A percentile compares a stretch with the other conserved stretches of the same genome.
Conservation (phyloP, 2,888 invertebrate species). For the Melinaea menophilus region DNA sequence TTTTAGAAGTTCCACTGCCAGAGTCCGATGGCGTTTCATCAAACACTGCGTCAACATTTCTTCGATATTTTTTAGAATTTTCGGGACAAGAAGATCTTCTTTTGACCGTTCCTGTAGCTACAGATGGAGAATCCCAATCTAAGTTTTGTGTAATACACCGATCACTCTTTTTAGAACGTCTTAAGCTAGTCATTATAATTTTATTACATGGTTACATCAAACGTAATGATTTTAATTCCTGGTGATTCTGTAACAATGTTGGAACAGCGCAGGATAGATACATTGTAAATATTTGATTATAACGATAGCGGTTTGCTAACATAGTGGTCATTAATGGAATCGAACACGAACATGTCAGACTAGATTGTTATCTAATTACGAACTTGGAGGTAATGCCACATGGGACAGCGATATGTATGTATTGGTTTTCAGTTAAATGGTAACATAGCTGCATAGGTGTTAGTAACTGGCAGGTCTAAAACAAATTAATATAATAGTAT, state of each 20-base stretch:
- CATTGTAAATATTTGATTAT: constrained; percentile 36
- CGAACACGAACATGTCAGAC: constrained; percentile 55
- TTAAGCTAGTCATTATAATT: constrained; percentile 73
- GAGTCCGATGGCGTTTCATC: constrained; percentile 70
- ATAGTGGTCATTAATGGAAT: constrained; percentile 56
- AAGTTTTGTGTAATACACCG: constrained; percentile 64
- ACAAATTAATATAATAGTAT: constrained; percentile 4
- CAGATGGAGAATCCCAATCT: constrained; percentile 86
- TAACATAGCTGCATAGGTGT: constrained; percentile 28
- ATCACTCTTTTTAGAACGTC: constrained; percentile 67
- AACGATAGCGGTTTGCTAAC: constrained; percentile 39
- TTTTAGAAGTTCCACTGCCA: constrained; percentile 63
- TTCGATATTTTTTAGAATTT: constrained; percentile 45
- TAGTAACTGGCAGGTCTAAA: constrained; percentile 49
- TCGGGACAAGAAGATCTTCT: constrained; percentile 78
- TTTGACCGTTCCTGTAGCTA: constrained; percentile 85
- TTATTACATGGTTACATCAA: constrained; percentile 54
- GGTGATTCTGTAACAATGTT: constrained; percentile 28
- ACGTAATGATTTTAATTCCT: constrained; percentile 28
- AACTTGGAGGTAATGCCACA: constrained; percentile 60
- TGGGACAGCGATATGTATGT: constrained; percentile 51
- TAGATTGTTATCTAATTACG: constrained; percentile 74
- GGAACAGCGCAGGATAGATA: constrained; percentile 48
- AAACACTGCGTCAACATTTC: constrained; percentile 53
- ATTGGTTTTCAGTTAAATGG: constrained; percentile 54